Conservation (phyloP, 2,113 vertebrate genomes). For the Microcebus tavaratra region DNA sequence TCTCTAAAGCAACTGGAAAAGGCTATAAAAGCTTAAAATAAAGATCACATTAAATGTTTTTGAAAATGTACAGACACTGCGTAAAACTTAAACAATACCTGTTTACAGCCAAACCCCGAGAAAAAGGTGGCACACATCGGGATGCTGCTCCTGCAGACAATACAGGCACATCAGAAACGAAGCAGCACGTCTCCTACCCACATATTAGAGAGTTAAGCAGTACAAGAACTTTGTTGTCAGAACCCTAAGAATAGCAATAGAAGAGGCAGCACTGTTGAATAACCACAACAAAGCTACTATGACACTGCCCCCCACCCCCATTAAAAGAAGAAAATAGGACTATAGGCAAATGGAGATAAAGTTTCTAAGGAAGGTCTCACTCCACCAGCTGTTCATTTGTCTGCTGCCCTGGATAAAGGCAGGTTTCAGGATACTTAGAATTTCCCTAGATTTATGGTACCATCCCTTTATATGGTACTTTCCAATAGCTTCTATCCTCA, state of each 20-base stretch:
- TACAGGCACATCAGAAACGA: background rate
- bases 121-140: background rate
- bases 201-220: background rate
- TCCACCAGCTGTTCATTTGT: background rate
- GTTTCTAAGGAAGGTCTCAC: background rate
- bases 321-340: background rate
- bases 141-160: background rate
- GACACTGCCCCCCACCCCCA: background rate
- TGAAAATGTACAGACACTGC: background rate
- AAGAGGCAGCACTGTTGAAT: background rate
- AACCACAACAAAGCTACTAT: background rate
- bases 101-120: background rate
- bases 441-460: background rate
- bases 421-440: slow-evolving; percentile 5
- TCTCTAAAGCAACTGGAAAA: background rate
- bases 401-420: background rate
- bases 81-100: slow-evolving; percentile 6
- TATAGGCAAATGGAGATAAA: background rate
- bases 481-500: background rate
- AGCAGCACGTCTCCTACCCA: background rate
- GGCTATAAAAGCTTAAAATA: background rate
- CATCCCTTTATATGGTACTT: slow-evolving; percentile 15
- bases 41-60: background rate
- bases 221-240: background rate
- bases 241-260: background rate